phyloP scores from a whole-genome alignment of 2,888 invertebrate species.

The Osmoderma eremita region DNA sequence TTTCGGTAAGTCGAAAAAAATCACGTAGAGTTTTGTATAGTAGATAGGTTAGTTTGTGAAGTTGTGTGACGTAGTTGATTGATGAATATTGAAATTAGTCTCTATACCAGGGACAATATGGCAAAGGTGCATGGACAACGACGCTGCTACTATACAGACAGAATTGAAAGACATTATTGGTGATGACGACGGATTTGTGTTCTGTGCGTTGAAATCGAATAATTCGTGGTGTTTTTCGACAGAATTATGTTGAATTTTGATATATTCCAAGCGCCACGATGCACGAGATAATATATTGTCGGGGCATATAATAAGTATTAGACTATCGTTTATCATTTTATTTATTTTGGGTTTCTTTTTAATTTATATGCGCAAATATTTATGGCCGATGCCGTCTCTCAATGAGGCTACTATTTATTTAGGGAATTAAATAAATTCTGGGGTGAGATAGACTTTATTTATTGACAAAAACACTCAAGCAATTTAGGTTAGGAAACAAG shows the following conservation, averaged over 20 bases:
- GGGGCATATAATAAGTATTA: background rate
- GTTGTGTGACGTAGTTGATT: constrained; percentile 43
- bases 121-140: constrained; percentile 34
- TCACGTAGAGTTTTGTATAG: constrained; percentile 37
- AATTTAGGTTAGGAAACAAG: too few relatives aligned
- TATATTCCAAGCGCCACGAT: background rate
- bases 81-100: constrained; percentile 40
- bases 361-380: too few relatives aligned
- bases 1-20: constrained; percentile 41
- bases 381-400: too few relatives aligned
- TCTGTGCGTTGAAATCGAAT: constrained; percentile 22
- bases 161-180: constrained; percentile 7
- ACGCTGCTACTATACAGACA: background rate
- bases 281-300: constrained; percentile 2
- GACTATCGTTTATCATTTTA: too few relatives aligned
- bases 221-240: constrained; percentile 1
- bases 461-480: too few relatives aligned
- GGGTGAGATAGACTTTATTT: too few relatives aligned
- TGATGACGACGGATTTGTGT: constrained; percentile 22
- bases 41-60: constrained; percentile 39
- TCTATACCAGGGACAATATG: constrained; percentile 41
- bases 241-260: background rate
- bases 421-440: too few relatives aligned
- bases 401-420: too few relatives aligned
- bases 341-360: too few relatives aligned